phyloP scores from a whole-genome alignment of 2,113 vertebrate genomes.

The Xiphias gladius region DNA sequence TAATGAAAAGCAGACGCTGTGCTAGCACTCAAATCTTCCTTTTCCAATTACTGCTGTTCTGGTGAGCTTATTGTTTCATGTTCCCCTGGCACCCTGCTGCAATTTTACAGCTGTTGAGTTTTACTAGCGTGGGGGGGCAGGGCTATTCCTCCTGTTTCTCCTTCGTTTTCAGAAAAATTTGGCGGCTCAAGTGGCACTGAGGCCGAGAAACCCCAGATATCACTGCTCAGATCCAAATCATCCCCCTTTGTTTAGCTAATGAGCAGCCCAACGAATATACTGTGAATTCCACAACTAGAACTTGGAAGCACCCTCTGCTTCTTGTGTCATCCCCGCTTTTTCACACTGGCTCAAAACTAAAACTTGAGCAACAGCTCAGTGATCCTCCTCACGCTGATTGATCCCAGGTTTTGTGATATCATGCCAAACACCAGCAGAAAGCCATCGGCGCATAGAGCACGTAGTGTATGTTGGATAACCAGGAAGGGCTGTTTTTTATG shows the following conservation, averaged over 20 bases:
- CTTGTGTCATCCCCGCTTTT: neutral
- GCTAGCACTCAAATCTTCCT: slow-evolving; percentile 65
- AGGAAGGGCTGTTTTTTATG: slow-evolving; percentile 40
- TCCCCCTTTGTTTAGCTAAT: neutral
- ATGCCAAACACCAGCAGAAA: neutral
- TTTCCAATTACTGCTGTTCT: slow-evolving; percentile 73
- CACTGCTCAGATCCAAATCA: neutral
- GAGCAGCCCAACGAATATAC: slow-evolving; percentile 8
- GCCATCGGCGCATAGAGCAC: neutral
- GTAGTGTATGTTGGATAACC: slow-evolving; percentile 1
- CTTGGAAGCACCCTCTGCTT: neutral
- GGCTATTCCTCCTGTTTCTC: slow-evolving; percentile 40
- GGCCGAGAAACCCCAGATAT: slow-evolving; percentile 37
- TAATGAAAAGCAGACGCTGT: slow-evolving; percentile 73
- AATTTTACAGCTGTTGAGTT: slow-evolving; percentile 77
- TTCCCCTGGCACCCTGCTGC: slow-evolving; percentile 70
- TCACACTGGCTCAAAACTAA: slow-evolving; percentile 2
- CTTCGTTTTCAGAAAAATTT: slow-evolving; percentile 57
- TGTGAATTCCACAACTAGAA: slow-evolving; percentile 25
- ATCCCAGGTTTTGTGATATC: slow-evolving; percentile 30
- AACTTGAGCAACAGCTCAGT: neutral
- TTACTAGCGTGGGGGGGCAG: slow-evolving; percentile 46
- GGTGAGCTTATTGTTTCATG: slow-evolving; percentile 68
- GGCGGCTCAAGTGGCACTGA: slow-evolving; percentile 22
- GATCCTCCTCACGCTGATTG: slow-evolving; percentile 11